Evolutionary conservation across 2,113 vertebrate genomes (phyloP).

Genomic region (Chloropsis hardwickii): DNA sequence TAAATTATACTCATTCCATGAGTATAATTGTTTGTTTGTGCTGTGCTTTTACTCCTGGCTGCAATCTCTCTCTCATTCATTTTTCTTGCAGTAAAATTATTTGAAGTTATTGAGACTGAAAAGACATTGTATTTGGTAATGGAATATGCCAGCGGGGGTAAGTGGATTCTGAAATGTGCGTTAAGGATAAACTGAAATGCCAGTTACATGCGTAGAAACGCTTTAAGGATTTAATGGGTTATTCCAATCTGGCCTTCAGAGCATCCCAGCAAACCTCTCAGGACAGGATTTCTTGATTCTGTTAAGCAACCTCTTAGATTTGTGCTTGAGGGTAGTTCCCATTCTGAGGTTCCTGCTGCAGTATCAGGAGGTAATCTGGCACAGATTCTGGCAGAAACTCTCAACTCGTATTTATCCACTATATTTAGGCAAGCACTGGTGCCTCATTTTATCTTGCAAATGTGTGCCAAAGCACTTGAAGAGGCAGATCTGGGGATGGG

Average conservation of each 20-base stretch:
- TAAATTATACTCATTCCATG: neutral
- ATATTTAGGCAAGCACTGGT: neutral
- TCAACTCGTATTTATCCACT: neutral
- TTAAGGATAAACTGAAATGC: neutral
- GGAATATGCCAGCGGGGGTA: slow-evolving; percentile 95
- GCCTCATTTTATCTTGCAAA: neutral
- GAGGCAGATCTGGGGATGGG: neutral
- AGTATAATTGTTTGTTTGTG: slow-evolving; percentile 12
- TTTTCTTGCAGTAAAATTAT: slow-evolving; percentile 89
- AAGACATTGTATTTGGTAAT: slow-evolving; percentile 96
- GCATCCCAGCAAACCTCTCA: neutral
- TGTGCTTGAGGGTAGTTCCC: neutral
- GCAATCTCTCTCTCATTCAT: slow-evolving; percentile 24
- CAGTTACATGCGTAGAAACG: neutral
- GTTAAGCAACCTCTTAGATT: neutral
- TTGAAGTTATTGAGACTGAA: slow-evolving; percentile 97
- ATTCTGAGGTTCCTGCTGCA: neutral
- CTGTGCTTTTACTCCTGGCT: slow-evolving; percentile 10
- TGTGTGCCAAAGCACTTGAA: neutral
- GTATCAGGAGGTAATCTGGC: neutral
- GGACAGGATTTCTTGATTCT: neutral
- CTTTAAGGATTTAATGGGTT: neutral
- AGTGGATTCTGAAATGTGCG: slow-evolving; percentile 55
- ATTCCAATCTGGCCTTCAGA: neutral
- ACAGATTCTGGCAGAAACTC: neutral